Evolutionary conservation across 2,113 vertebrate genomes (phyloP).

Genomic region (Solenodon paradoxus): DNA sequence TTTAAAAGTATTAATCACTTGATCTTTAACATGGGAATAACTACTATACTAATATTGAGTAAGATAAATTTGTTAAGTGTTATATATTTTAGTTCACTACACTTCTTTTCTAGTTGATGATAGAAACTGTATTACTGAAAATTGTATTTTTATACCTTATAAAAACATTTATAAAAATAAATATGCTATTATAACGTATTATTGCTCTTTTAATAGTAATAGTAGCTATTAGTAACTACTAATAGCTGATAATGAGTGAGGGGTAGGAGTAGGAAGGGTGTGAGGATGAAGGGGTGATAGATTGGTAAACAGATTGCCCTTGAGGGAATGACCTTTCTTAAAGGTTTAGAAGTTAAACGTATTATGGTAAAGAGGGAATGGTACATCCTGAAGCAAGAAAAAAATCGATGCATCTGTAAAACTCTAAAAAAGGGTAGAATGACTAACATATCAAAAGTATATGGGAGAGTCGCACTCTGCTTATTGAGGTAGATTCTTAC

Average conservation of each 20-base stretch:
- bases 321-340: neutral
- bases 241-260: neutral
- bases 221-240: too few species aligned
- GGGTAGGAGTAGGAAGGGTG: fast-evolving
- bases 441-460: neutral
- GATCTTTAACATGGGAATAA: neutral
- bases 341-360: neutral
- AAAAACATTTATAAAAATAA: neutral
- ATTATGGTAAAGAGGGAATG: neutral
- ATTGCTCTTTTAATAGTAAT: too few species aligned
- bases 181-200: too few species aligned
- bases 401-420: neutral
- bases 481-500: neutral
- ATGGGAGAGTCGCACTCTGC: neutral
- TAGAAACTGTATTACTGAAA: neutral
- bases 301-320: neutral
- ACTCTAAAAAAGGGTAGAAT: neutral
- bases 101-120: neutral
- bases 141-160: neutral
- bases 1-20: neutral
- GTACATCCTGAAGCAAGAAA: neutral
- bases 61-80: neutral
- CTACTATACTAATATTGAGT: neutral
- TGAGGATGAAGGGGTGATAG: neutral
- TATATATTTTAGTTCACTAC: neutral